Base-by-base conservation (phyloP, 1,140 invertebrate species). In the Kradibia gibbosae region DNA sequence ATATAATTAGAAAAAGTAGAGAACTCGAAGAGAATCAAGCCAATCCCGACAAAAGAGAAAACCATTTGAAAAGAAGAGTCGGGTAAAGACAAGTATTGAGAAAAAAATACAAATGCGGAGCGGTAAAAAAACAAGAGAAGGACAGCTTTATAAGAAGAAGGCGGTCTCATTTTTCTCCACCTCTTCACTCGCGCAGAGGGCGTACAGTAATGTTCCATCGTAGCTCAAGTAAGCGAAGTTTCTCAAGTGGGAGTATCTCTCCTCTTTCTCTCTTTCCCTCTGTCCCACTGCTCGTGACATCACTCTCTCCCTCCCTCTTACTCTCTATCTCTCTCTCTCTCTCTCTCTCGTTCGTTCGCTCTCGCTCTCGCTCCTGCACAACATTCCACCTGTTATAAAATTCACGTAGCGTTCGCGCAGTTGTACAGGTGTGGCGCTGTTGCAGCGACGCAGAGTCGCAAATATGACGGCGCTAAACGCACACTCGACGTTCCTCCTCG, bases 101-200 rank as follows among this genome's bases (percentile, higher is more conserved):
- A 62, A 62, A 60, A 55, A 76, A 34, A 77, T 67, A 34, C 42
- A 77, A 50, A 67, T 75, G 50, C 22, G 62, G 70, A 53, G 28
- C 48, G 39, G 28, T 34, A 75, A 50, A 71, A 71, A 65, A 72
- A 67, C 50, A 72, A 60, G 72, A 81, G 83, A 85, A 25, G 83
- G 85, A 84, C 80, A 45, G 65, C 48, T 82, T 83, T 82, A 85
- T 85, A 86, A 86, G 85, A 88, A 88, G 88, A 90, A 87, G 89
- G 89, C 89, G 90, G 88, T 89, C 90, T 90, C 85, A 86, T 86
- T 85, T 88, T 88, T 88, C 88, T 89, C 89, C 89, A 89, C 89
- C 89, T 89, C 87, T 88, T 86, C 84, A 83, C 55, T 48, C 42
- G 13, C 84, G 83, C 84, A 82, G 88, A 88, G 88, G 87, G 88